Percentiles rank a stretch among this genome's conserved stretches.
Conservation (phyloP, 2,888 invertebrate species). For the Cephalotes varians region DNA sequence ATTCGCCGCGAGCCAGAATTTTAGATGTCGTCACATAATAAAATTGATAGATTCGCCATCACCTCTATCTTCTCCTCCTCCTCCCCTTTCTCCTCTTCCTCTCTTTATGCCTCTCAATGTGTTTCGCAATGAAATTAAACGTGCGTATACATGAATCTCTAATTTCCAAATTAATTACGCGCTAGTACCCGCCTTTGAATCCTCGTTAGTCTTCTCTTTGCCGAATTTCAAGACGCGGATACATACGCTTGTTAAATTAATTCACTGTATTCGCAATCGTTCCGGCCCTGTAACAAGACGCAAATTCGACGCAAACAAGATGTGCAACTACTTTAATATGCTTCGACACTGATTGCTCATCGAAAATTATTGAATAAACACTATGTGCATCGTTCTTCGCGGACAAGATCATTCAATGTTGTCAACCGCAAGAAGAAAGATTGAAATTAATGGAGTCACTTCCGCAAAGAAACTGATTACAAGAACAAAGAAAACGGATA, state of each 20-base stretch:
- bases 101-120: neutral
- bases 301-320: slow-evolving; percentile 13
- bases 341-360: neutral
- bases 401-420: neutral
- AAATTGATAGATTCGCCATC: slow-evolving; percentile 10
- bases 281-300: neutral
- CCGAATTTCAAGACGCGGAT: slow-evolving; percentile 21
- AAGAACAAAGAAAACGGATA: neutral
- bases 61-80: neutral
- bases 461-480: neutral
- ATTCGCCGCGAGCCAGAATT: slow-evolving; percentile 28
- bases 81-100: neutral
- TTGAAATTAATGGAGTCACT: neutral
- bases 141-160: slow-evolving; percentile 17
- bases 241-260: slow-evolving; percentile 50
- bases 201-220: slow-evolving; percentile 44
- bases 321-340: neutral
- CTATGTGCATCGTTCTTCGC: neutral
- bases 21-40: slow-evolving; percentile 46
- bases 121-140: slow-evolving; percentile 59
- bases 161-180: slow-evolving; percentile 59
- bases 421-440: too few species aligned
- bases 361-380: neutral
- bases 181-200: neutral
- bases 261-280: slow-evolving; percentile 27